Base-by-base conservation (phyloP, 2,888 invertebrate genomes). In the Tinea pellionella region DNA sequence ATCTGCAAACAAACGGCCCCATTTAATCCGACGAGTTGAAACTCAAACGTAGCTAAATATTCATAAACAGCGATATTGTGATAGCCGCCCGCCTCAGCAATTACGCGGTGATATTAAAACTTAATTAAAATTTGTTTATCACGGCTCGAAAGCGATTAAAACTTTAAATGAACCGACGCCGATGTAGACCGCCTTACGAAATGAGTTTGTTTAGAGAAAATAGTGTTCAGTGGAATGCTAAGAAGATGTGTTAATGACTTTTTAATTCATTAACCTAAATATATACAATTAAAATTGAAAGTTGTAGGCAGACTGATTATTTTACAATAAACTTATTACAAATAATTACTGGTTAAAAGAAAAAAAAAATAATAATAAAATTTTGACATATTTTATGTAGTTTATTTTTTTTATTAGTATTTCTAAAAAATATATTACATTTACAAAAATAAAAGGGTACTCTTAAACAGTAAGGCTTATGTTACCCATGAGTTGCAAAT, bases 111-210 rank as follows among this genome's bases (percentile, higher is more conserved):
- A 86, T 86, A 86, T 86, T 86, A 85, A 86, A 86, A 85, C 81
- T 83, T 85, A 85, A 86, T 86, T 85, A 85, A 87, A 86, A 85
- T 85, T 85, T 84, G 84, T 84, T 86, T 82, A 85, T 85, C 85
- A 78, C 79, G 80, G 79, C 81, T 84, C 75, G 78, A 78, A 86
- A 83, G 79, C 84, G 85, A 87, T 87, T 86, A 86, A 86, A 86
- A 86, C 75, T 87, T 86, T 84, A 84, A 86, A 83, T 82, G 85
- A 84, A 78, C 75, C 77, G 74, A 74, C 77, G 76, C 74, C 75
- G 75, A 77, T 77, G 82, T 77, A 73, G 77, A 74, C 78, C 73
- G 81, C 81, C 80, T 81, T 79, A 72, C 78, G 75, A 77, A 79
- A 80, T 72, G 75, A 82, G 77, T 83, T 86, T 78, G 78, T 83